phyloP scores from a whole-genome alignment of 2,113 vertebrate genomes.

The Tetrax tetrax region DNA sequence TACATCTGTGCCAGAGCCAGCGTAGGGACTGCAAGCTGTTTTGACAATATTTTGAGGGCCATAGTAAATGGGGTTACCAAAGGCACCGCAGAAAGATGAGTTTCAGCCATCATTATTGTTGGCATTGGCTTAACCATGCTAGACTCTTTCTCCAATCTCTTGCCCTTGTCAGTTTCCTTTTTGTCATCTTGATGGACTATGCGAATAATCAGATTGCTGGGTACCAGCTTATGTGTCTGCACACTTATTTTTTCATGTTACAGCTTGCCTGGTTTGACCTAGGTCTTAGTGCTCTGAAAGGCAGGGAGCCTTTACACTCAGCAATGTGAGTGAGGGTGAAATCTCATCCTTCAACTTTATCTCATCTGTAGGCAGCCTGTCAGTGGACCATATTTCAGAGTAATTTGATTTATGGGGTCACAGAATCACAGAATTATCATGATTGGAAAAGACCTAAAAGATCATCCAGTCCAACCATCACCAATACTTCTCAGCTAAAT shows the following conservation, averaged over 20 bases:
- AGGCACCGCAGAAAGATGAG: neutral
- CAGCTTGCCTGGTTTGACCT: neutral
- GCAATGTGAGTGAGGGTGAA: neutral
- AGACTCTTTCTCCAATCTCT: neutral
- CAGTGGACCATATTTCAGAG: neutral
- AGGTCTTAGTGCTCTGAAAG: neutral
- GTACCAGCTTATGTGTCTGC: neutral
- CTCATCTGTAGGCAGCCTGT: neutral
- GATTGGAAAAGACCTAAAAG: too few relatives aligned
- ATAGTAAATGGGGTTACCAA: rapidly evolving
- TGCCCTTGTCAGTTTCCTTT: neutral
- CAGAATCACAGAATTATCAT: too few relatives aligned
- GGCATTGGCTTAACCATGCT: neutral
- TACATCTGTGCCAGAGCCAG: neutral
- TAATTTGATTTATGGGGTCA: neutral
- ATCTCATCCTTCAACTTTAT: neutral
- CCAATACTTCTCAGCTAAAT: too few relatives aligned
- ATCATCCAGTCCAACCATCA: too few relatives aligned
- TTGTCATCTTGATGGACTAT: neutral
- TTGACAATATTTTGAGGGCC: neutral
- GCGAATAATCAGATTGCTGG: neutral
- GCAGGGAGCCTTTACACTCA: neutral
- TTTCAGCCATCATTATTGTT: neutral
- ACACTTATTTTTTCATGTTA: neutral
- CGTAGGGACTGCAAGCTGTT: neutral